Base-by-base conservation (phyloP, 2,888 invertebrate species). In the Clostera curtula region DNA sequence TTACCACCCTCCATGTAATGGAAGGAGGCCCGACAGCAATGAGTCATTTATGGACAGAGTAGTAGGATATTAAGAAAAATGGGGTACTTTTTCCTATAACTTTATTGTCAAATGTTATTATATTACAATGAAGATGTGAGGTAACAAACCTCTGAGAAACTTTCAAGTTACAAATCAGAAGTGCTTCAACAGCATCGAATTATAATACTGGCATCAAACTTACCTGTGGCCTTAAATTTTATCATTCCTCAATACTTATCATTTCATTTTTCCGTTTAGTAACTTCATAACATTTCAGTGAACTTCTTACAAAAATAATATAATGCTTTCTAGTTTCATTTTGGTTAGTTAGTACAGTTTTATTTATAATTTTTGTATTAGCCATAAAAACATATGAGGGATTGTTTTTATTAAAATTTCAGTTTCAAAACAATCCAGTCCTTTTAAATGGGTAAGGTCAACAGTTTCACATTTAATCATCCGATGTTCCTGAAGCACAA, bases 21-120 rank as follows among this genome's bases (percentile, higher is more conserved):
- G n/a, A n/a, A n/a, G n/a, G n/a, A n/a, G n/a, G n/a, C n/a, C n/a
- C n/a, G n/a, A n/a, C n/a, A n/a, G 19, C 19, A 10, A 10, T 19
- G 6, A 8, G 19, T 9, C 5, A 19, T 5, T 5, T 19, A 6
- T 5, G n/a, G 11, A 10, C 13, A 22, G 13, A 22, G 13, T 22
- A 22, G 3, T 13, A 9, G 4, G 8, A 8, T 17, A 19, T 0
- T 36, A 41, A 51, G 43, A 46, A 24, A 36, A 32, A 36, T 49
- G 40, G 42, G 23, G 14, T 30, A 31, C 43, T 44, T 52, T 58
- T 71, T 62, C 56, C 51, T 58, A 58, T 57, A 56, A 66, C 60
- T 79, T 76, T 77, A 79, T 73, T 77, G 72, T 72, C 74, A 72
- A 73, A 67, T 44, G 43, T 48, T 47, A 56, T 62, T 66, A 60